Base-by-base conservation (phyloP, 1,140 invertebrate species). In the Potamilus streckersoni region DNA sequence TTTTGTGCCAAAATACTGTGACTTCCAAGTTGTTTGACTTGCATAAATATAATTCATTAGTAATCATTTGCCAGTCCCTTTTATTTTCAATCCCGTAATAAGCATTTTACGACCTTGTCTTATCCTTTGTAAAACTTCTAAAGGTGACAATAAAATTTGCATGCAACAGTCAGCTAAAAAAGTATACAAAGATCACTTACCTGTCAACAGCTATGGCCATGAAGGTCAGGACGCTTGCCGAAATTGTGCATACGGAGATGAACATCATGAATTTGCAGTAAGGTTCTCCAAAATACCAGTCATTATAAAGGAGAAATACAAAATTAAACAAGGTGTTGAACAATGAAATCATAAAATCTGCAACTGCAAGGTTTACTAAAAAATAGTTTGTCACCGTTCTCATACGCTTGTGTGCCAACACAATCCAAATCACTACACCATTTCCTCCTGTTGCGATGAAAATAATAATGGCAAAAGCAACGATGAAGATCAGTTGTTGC, bases 311-410 rank as follows among this genome's bases (percentile, higher is more conserved):
- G 95, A 98, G 96, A 91, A 96, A 98, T 77, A 94, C 94, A 86
- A 96, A 97, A 90, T 97, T 97, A 90, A 98, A 97, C 77, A 95
- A 94, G 78, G 97, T 96, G 88, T 98, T 98, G 73, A 98, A 91
- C 0, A 95, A 94, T 0, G 97, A 96, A 84, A 97, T 96, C 91
- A 98, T 93, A 27, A 96, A 93, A 88, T 98, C 97, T 19, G 97
- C 96, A 27, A 96, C 93, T 74, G 96, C 96, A 64, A 98, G 90
- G 87, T 98, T 98, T n/a, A 98, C 94, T 65, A 98, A 90, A 88
- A 98, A 97, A 87, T 98, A 98, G 90, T 98, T 98, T 67, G 97
- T 98, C 5, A 98, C 96, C 0, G 96, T 97, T 65, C 96, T 90
- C 97, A 98, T 98, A 73, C 96, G 91, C 76, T 95, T 93, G 90